Evolutionary conservation across 1,140 invertebrate species (phyloP), one percentile per base, ranked within the genome.

Genomic region (Chionoecetes opilio): DNA sequence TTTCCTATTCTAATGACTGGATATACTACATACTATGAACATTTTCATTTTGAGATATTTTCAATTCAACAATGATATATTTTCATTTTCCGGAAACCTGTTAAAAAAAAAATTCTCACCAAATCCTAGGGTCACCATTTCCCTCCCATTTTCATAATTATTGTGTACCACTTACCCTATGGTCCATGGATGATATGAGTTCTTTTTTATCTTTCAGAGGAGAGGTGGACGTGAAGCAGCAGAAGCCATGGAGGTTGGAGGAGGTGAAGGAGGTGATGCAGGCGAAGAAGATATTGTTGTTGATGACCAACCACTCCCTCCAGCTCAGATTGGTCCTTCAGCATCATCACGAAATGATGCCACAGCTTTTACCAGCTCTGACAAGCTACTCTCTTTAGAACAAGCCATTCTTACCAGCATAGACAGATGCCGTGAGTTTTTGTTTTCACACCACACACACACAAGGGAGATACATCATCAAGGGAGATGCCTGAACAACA

Each of bases 321-420:
- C 93, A 38, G 63, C 92, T 31, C 93, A 94, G 93, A 82, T 94
- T 29, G 63, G 31, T 32, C 88, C 93, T 32, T 84, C 88, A 6
- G 5, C 84, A 35, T 92, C 90, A 41, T 63, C 88, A 34, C 46
- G 89, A 2, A 75, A 34, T 41, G 92, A 91, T 41, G 90, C 89
- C n/a, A 85, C 84, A 2, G 37, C 92, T 14, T 93, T 94, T 87
- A 75, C 98, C 88, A 97, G 97, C 9, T 98, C 98, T 0, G 98
- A 98, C 31, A 98, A 98, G 97, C 97, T 99, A 9, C 97, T 99
- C 93, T 98, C 98, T 3, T 97, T 99, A 34, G 99, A 99, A 97
- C 98, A 99, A 96, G 99, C 99, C 1, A 98, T 99, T 96, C 97
- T 99, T 26, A 98, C 99, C 96, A 99, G 99, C 96, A 99, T 99